Base-by-base conservation (phyloP, 2,113 vertebrate genomes). In the Ardeotis arabs region DNA sequence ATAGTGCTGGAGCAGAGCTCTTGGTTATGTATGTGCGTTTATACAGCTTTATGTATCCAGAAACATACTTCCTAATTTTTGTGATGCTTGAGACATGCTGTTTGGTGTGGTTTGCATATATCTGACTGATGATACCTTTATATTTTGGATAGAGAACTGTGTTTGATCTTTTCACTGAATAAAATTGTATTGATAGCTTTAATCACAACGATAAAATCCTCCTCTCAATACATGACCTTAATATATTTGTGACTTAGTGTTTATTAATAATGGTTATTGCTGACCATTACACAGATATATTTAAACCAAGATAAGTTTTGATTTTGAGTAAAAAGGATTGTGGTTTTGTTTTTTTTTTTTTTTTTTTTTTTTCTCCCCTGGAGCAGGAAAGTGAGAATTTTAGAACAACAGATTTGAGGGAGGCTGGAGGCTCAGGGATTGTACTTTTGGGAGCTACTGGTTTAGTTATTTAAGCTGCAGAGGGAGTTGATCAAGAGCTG, bases 351-450 rank as follows among this genome's bases (percentile, higher is more conserved):
- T 35, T 37, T 28, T 41, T 21, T 63, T 37, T 3, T 1, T 0
- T 39, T 39, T 39, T 41, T 41, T 41, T 41, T 41, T 12, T 12
- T 12, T 0, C 24, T 4, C 14, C 0, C 27, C 5, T 33, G 4
- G 20, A 60, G 44, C 35, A 69, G 29, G 58, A 64, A 60, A 15
- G 5, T 2, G 7, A 49, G 41, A 33, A 11, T 55, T 92, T 92
- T 83, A 55, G 41, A 89, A 18, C 23, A 88, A 47, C 0, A 1
- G 31, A 28, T 47, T 59, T 92, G 12, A 62, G 17, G 47, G 53
- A 67, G 8, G 11, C 35, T 85, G 47, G 53, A 67, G 8, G 11
- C 35, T 85, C 27, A 33, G 27, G 27, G 21, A 35, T 41, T 90
- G 44, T 75, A 24, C 39, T 75, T 89, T 24, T 68, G 58, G 7